A percentile compares a stretch with the other conserved stretches of the same genome.
These are phyloP conservation scores for Digitonthophagus gazella DNA, from an alignment of 2,888 invertebrate genomes.

Conservation along the genomic window DNA sequence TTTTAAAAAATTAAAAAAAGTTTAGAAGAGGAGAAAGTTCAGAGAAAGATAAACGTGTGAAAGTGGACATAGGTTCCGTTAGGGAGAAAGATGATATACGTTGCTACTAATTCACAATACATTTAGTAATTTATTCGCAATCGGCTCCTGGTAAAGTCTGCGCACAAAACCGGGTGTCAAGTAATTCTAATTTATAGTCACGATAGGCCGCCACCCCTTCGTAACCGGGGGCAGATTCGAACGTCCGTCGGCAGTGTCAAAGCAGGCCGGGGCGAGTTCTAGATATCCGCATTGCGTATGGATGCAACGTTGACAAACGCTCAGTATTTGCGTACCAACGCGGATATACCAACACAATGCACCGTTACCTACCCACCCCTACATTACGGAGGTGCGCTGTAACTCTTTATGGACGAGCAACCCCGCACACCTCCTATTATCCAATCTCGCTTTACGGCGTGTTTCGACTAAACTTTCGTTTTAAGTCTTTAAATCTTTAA, in stretches of 20 bases:
- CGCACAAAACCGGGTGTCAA: conserved; percentile 42
- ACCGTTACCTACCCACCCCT: conserved; percentile 7
- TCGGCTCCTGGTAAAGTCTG: conserved; percentile 38
- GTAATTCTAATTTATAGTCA: conserved; percentile 43
- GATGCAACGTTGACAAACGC: conserved; percentile 25
- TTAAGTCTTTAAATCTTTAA: no score
- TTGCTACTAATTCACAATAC: conserved; percentile 37
- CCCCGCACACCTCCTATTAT: not conserved
- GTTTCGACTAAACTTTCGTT: no score
- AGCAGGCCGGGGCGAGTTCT: conserved; percentile 22
- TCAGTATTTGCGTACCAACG: conserved; percentile 11
- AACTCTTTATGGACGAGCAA: conserved; percentile 11
- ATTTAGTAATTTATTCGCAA: conserved; percentile 40
- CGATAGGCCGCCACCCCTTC: conserved; percentile 31
- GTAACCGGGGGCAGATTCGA: conserved; percentile 32
- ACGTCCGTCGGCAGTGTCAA: conserved; percentile 27
- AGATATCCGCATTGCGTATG: conserved; percentile 41
- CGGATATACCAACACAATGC: conserved; percentile 13
- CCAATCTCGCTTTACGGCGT: not conserved
- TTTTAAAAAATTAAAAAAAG: not conserved
- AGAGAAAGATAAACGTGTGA: not conserved
- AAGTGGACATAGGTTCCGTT: not conserved
- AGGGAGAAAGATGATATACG: conserved; percentile 29
- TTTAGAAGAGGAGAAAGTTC: not conserved
- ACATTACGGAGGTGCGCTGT: not conserved